Evolutionary conservation across 2,797 vertebrate genomes (phyloP).

Genomic region (Xerus rutilus): DNA sequence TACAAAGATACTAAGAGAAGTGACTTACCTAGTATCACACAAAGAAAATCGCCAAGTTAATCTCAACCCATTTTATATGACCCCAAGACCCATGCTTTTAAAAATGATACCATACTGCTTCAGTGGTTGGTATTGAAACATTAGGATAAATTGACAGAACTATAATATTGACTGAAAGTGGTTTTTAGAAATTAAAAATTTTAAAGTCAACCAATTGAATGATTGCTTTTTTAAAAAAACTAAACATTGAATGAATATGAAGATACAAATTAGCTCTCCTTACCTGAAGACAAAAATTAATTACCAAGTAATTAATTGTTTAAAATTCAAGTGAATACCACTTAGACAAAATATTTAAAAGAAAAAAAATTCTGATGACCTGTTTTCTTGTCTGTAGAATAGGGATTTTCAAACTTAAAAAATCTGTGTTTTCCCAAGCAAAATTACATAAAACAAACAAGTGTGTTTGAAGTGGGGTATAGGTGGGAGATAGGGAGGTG

Average conservation of each 20-base stretch:
- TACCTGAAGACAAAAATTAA: background rate
- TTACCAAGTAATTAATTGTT: constrained; percentile 12
- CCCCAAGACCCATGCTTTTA: background rate
- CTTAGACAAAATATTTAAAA: background rate
- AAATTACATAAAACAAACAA: constrained; percentile 3
- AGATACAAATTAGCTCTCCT: constrained; percentile 10
- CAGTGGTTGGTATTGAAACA: background rate
- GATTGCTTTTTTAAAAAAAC: constrained; percentile 37
- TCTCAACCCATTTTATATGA: background rate
- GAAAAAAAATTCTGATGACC: background rate
- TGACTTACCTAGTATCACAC: background rate
- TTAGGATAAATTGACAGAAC: background rate
- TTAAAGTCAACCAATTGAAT: background rate
- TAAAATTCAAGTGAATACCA: constrained; percentile 21
- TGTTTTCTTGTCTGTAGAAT: background rate
- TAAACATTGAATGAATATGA: background rate
- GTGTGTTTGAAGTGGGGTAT: background rate
- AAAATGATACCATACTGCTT: background rate
- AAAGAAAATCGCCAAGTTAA: background rate
- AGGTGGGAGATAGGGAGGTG: background rate
- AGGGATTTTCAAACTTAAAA: constrained; percentile 7
- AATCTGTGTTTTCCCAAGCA: background rate
- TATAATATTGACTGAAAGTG: constrained; percentile 2
- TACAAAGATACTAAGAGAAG: constrained; percentile 48
- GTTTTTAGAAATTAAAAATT: background rate